These are phyloP conservation scores for Eilema depressum DNA, from an alignment of 2,888 invertebrate genomes.

Conservation along the genomic window DNA sequence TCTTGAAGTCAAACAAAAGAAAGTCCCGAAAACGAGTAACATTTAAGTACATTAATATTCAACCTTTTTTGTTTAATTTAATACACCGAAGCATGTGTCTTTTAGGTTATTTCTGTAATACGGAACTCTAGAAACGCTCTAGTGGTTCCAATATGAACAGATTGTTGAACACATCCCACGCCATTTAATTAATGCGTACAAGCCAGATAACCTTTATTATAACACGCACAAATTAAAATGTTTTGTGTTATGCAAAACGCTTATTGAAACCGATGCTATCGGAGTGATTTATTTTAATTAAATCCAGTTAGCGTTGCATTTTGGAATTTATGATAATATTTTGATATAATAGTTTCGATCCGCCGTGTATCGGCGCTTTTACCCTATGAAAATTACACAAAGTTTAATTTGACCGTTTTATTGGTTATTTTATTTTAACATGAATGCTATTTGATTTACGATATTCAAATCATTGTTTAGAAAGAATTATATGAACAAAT, in stretches of 20 bases:
- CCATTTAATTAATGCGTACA: constrained; percentile 40
- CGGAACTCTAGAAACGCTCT: constrained; percentile 35
- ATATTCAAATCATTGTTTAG: too few relatives aligned
- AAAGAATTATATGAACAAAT: too few relatives aligned
- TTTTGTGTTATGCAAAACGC: constrained; percentile 43
- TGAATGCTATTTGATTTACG: too few relatives aligned
- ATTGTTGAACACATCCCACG: constrained; percentile 36
- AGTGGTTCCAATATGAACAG: constrained; percentile 36
- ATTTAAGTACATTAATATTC: too few relatives aligned
- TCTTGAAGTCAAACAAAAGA: too few relatives aligned
- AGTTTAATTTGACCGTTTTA: too few relatives aligned
- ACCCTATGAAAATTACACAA: background rate
- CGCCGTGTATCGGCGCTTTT: background rate
- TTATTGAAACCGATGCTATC: constrained; percentile 43
- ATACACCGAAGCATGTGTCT: background rate
- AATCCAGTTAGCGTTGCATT: constrained; percentile 37
- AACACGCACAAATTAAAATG: constrained; percentile 49
- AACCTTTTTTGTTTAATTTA: background rate
- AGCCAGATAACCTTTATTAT: constrained; percentile 47
- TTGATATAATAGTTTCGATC: background rate
- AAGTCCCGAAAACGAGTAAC: too few relatives aligned
- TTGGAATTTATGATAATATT: constrained; percentile 10
- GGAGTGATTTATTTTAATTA: constrained; percentile 40
- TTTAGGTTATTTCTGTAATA: constrained; percentile 17
- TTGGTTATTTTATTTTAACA: too few relatives aligned